Conservation (phyloP, 2,797 vertebrate species). For the Chlorospingus semifuscus region DNA sequence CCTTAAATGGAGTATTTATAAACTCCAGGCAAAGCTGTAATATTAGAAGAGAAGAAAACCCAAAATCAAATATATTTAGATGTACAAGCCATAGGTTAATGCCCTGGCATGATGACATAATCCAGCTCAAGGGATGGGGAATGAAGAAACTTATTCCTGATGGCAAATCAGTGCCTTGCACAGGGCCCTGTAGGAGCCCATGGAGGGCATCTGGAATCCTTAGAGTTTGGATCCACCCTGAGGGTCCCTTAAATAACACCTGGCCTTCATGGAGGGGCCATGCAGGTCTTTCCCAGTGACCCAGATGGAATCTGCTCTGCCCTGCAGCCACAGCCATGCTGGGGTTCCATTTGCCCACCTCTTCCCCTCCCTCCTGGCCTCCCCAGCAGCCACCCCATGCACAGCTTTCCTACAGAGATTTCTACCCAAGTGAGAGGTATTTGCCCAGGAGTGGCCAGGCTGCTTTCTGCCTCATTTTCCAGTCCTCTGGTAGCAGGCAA, state of each 20-base stretch:
- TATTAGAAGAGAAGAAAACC: conserved; percentile 40
- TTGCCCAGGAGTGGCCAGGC: neutral
- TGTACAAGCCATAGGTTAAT: conserved; percentile 22
- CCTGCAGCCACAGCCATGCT: neutral
- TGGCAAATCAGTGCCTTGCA: neutral
- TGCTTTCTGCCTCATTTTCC: neutral
- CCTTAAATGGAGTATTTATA: conserved; percentile 46
- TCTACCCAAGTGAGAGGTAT: neutral
- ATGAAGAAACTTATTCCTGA: neutral
- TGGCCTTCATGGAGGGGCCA: neutral
- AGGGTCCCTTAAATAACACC: neutral
- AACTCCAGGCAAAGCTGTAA: conserved; percentile 42
- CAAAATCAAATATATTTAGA: conserved; percentile 32
- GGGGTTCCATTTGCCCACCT: neutral
- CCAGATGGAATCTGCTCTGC: neutral
- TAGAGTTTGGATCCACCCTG: neutral
- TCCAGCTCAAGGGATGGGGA: neutral
- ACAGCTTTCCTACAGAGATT: fast-evolving
- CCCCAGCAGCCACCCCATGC: neutral
- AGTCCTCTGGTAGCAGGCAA: neutral
- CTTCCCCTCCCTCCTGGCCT: neutral
- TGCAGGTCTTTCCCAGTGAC: neutral
- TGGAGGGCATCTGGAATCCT: neutral
- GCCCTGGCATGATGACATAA: conserved; percentile 31
- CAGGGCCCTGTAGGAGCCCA: neutral